Evolutionary conservation across 2,888 invertebrate genomes (phyloP).

Genomic region (Eupithecia exiguata): DNA sequence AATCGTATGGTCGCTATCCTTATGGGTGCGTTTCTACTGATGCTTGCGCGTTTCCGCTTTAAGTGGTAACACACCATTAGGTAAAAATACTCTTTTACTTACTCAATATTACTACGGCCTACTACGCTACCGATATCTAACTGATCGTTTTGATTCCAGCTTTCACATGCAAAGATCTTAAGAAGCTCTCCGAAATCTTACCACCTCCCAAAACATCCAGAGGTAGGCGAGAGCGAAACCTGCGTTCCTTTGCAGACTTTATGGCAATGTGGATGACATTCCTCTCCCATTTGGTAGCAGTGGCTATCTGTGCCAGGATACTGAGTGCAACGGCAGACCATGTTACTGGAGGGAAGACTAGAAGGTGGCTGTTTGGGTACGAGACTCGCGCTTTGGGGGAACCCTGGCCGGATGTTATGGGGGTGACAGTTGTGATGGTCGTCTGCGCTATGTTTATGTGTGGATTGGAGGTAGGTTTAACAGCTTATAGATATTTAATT

Average conservation of each 20-base stretch:
- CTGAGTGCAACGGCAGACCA: conserved; percentile 86
- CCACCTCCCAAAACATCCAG: conserved; percentile 70
- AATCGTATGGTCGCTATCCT: not conserved
- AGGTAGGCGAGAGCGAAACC: conserved; percentile 74
- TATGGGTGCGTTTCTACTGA: not conserved
- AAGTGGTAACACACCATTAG: not conserved
- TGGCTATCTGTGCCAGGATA: conserved; percentile 85
- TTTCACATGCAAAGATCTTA: conserved; percentile 72
- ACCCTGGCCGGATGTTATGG: conserved; percentile 86
- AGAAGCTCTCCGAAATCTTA: conserved; percentile 69
- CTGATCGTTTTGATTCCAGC: conserved; percentile 58
- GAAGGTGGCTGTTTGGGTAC: conserved; percentile 84
- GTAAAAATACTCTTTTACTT: not conserved
- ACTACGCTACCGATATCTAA: not conserved
- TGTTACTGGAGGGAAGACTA: conserved; percentile 84
- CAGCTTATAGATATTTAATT: not conserved
- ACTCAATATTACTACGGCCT: not conserved
- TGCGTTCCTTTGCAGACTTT: conserved; percentile 82
- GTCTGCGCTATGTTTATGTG: conserved; percentile 86
- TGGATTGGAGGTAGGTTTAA: conserved; percentile 76
- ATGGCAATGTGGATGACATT: conserved; percentile 85
- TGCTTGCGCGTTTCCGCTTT: not conserved
- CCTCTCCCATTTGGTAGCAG: conserved; percentile 83
- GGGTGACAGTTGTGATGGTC: conserved; percentile 85
- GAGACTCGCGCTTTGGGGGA: conserved; percentile 84